Base-by-base conservation (phyloP, 2,797 vertebrate genomes). In the Gymnodraco acuticeps region DNA sequence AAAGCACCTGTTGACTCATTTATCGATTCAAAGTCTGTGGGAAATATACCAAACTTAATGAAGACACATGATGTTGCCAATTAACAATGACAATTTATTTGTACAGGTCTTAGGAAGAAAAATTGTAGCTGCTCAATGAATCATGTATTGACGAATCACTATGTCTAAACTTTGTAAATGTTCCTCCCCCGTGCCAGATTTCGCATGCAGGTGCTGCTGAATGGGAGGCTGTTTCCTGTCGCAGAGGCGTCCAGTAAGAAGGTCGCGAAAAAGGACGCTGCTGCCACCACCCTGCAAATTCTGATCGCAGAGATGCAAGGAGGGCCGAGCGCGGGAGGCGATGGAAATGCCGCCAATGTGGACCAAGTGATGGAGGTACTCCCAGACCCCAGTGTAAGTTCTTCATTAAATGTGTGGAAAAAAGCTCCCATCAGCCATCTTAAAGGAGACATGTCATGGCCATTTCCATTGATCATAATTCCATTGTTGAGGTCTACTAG, bases 231-330 rank as follows among this genome's bases (percentile, higher is more conserved):
- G 43, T 99, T 98, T 89, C 98, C 98, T 5, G 89, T 96, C 0
- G 97, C 96, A 0, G 98, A 99, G 86, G 98, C 97, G 1, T 96
- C 96, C 48, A 99, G 96, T 89, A 99, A 99, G 88, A 99, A 99
- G 68, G 93, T 96, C 0, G 98, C 98, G 1, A 99, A 98, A 74
- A 99, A 99, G 79, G 97, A 98, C 1, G 97, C 98, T 0, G 98
- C 98, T 0, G 93, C 96, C 0, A 95, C 95, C 0, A 97, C 98
- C 0, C 93, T 99, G 83, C 95, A 71, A 14, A 84, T 97, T 10
- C 95, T 99, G 31, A 88, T 96, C 2, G 90, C 78, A 0, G 97
- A 99, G 78, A 94, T 91, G 2, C 90, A 94, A 33, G 91, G 91
- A 11, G 90, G 90, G 27, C 83, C 87, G 13, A 87, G 88, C 0